Evolutionary conservation across 2,113 vertebrate genomes (phyloP), one percentile per base, ranked within the genome.

Genomic region (Rhinoptilus africanus): DNA sequence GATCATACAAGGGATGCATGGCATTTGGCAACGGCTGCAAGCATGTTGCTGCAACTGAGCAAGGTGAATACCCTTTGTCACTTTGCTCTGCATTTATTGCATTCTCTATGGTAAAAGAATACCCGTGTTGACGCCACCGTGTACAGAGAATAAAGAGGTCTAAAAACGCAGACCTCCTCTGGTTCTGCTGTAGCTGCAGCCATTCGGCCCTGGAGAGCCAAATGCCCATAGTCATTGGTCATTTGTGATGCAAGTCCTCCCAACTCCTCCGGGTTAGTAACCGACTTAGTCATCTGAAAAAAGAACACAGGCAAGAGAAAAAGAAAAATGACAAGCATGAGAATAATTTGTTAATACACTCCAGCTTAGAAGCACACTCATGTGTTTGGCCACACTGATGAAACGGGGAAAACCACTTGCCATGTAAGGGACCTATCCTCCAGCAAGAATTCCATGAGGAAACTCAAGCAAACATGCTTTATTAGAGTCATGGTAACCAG

Each of bases 241-340:
- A 99, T 99, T 98, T 99, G 99, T 94, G 99, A 99, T 72, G 99
- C 99, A 89, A 99, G 98, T 95, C 99, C 99, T 86, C 99, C 99
- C 82, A 99, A 96, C 97, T 99, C 99, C 89, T 99, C 99, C 3
- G 99, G 99, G 97, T 99, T 99, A 93, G 99, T 99, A 97, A 99
- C 99, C 45, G 99, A 99, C 97, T 99, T 99, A 72, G 99, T 99
- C 99, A 99, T 99, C 99, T 99, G 98, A 48, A 96, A 96, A 93
- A 97, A 97, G 96, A 98, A 98, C 97, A 97, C 96, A 98, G 96
- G 97, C 96, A 86, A 96, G 94, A 98, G 93, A 97, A 92, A 94
- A 89, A 97, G 62, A 97, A 96, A 88, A 97, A 89, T 24, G 88
- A 98, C 96, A 97, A 92, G 97, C 94, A 83, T 98, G 71, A 98